Conservation (phyloP, 23 tunicate genomes). For the Phallusia fumigata region DNA sequence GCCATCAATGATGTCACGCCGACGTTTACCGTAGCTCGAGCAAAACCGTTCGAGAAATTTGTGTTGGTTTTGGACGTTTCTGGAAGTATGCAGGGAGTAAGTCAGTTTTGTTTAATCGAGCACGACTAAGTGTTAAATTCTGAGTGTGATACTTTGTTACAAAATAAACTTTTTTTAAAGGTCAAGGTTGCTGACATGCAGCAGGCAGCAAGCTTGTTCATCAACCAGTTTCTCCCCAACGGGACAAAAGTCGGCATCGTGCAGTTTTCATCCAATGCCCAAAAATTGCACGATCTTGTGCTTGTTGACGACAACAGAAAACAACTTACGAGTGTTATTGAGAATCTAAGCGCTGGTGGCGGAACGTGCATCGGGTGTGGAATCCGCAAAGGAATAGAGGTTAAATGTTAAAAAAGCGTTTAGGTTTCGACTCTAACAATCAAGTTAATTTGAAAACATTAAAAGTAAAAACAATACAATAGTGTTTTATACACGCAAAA, state of each 20-base stretch:
- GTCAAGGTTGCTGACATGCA: conserved; percentile 5
- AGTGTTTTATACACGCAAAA: too few relatives aligned
- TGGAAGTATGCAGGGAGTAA: conserved; percentile 14
- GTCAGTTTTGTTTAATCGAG: background rate
- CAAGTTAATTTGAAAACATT: too few relatives aligned
- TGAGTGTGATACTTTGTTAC: too few relatives aligned
- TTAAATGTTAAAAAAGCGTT: background rate
- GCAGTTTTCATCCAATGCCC: conserved; percentile 20
- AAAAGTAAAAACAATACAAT: too few relatives aligned
- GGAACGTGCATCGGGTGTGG: conserved; percentile 40
- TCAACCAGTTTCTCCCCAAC: conserved; percentile 8
- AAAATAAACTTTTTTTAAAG: background rate
- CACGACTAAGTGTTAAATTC: too few relatives aligned
- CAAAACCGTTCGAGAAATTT: conserved; percentile 1
- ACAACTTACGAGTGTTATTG: background rate
- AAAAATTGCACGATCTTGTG: background rate
- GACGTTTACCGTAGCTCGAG: background rate
- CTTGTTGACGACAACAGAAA: conserved; percentile 3
- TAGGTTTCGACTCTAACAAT: too few relatives aligned
- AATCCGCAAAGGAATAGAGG: conserved; percentile 20
- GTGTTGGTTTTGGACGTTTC: conserved; percentile 9
- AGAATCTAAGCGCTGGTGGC: background rate
- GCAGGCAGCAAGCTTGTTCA: conserved; percentile 17
- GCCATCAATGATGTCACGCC: background rate
- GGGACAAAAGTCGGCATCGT: conserved; percentile 49